Base-by-base conservation (phyloP, 2,797 vertebrate genomes). In the Argya squamiceps region DNA sequence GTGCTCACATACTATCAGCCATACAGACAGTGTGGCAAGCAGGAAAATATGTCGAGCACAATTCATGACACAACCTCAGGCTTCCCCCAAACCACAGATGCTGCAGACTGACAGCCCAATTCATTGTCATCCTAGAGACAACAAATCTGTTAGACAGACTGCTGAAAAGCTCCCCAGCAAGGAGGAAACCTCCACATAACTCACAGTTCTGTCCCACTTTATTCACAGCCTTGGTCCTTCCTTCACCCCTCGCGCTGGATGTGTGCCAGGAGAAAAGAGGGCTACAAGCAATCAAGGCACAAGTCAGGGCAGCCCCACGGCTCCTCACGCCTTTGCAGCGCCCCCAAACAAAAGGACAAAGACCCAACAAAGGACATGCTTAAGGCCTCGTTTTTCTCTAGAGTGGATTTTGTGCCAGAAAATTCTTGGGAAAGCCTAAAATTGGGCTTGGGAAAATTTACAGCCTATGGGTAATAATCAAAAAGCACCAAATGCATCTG, bases 21-120 rank as follows among this genome's bases (percentile, higher is more conserved):
- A 81, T 17, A 71, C 13, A 84, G 22, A 71, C 2, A 89, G 58
- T 37, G 2, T 71, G 83, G 44, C 62, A 91, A 91, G 41, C n/a
- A 79, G 39, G 59, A 56, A 93, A 85, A 73, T 2, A 63, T 4
- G 6, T 19, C 75, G 64, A 95, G 53, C 36, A 52, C 64, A 93
- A 78, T 52, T 67, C 34, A 24, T 34, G 12, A 62, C 17, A 74
- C 9, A 89, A 94, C 78, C 52, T 63, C 81, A 84, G 63, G 76
- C 75, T 62, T 87, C 43, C 37, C 60, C 58, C 65, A 90, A 91
- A 90, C 78, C 93, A 67, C 62, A 92, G 80, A 84, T 82, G 65
- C 63, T 84, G 73, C 68, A 89, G 68, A 84, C 80, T 80, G 83
- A 92, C 78, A 95, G 88, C n/a, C 26, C 49, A 76, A 36, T 39